Evolutionary conservation across 1,140 invertebrate species (phyloP).

Genomic region (Berghia stephanieae): DNA sequence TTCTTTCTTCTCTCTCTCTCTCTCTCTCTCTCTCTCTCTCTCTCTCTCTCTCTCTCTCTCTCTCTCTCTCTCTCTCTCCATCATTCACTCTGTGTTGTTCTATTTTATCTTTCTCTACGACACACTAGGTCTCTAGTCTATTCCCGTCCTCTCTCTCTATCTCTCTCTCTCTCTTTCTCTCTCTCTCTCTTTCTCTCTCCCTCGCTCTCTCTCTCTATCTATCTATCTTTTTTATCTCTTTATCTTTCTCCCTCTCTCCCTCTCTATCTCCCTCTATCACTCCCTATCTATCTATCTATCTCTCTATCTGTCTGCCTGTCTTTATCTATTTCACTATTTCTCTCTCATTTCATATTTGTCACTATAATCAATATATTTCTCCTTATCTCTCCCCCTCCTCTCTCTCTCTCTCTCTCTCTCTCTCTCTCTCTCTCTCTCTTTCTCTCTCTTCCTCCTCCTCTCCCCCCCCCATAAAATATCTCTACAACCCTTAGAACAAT

Average conservation of each 20-base stretch:
- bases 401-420: background rate
- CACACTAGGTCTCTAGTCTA: background rate
- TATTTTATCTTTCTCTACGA: background rate
- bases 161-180: background rate
- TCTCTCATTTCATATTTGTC: conserved; percentile 38
- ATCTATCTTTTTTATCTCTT: background rate
- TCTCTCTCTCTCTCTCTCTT: conserved; percentile 14
- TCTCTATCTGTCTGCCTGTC: conserved; percentile 7
- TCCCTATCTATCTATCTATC: background rate
- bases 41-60: background rate
- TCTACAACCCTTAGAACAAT: background rate
- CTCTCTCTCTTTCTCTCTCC: background rate
- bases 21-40: background rate
- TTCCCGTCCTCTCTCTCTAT: background rate
- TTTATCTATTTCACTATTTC: background rate
- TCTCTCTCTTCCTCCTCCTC: background rate
- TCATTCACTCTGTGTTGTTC: background rate
- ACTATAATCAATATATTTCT: conserved; percentile 32
- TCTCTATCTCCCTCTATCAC: background rate
- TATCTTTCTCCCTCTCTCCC: background rate
- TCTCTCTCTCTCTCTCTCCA: background rate
- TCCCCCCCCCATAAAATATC: background rate
- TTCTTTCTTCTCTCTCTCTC: background rate
- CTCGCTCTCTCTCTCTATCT: conserved; percentile 9
- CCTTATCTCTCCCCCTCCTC: background rate